Evolutionary conservation across 37 sponge, comb jelly and placozoan species (phyloP).

Genomic region (Corticium candelabrum): DNA sequence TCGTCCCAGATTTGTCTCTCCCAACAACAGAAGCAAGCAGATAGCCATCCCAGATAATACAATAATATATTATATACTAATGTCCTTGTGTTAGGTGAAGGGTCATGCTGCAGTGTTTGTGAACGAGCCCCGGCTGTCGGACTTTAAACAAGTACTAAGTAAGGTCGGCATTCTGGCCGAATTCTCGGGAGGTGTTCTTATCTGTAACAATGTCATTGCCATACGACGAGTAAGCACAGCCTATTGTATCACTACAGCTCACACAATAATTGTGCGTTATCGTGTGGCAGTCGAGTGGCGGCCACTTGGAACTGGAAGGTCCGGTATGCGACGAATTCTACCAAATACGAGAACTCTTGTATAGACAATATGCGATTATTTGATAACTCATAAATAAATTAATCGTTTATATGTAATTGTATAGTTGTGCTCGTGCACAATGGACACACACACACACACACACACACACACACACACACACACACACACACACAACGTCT

Average conservation of each 20-base stretch:
- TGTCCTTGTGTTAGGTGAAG: constrained; percentile 25
- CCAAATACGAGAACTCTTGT: constrained; percentile 71
- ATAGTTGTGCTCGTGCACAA: too few species aligned
- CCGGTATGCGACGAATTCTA: constrained; percentile 91
- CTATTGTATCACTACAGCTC: too few species aligned
- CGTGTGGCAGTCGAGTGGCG: constrained; percentile 54
- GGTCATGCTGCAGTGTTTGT: constrained; percentile 79
- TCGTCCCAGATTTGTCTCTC: background rate
- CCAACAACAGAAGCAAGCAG: background rate
- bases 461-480: too few species aligned
- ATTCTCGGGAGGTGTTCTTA: constrained; percentile 91
- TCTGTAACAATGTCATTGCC: constrained; percentile 81
- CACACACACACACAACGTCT: too few species aligned
- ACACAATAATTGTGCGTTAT: background rate
- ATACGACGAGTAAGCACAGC: constrained; percentile 55
- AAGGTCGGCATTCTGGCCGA: constrained; percentile 93
- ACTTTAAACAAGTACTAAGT: constrained; percentile 89
- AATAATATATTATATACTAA: too few species aligned
- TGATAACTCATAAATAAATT: too few species aligned
- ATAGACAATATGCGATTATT: constrained; percentile 95
- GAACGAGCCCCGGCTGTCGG: constrained; percentile 96
- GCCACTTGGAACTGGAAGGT: constrained; percentile 80
- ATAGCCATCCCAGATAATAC: too few species aligned
- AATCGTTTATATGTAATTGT: too few species aligned
- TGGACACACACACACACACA: too few species aligned